phyloP scores from a whole-genome alignment of 2,888 invertebrate species.

The Epinotia ramella region DNA sequence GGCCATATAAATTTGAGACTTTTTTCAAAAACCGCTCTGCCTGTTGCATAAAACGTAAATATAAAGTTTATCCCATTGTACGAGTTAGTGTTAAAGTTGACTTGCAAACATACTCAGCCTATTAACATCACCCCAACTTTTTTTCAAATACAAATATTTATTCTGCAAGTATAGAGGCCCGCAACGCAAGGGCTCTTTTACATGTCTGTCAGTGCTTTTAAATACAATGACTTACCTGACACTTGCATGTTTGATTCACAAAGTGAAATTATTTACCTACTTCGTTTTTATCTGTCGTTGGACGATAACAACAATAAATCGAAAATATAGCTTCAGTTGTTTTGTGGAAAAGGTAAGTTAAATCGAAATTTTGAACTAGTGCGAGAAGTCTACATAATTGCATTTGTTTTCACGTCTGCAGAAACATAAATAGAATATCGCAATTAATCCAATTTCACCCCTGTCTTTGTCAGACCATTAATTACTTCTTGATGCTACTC shows the following conservation, averaged over 20 bases:
- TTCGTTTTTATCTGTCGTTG: no score
- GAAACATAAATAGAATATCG: constrained; percentile 70
- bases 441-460: constrained; percentile 82
- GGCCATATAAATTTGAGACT: constrained; percentile 67
- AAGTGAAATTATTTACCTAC: no score
- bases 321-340: not conserved
- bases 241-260: no score
- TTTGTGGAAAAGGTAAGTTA: not conserved
- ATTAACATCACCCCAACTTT: not conserved
- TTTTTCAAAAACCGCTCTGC: constrained; percentile 64
- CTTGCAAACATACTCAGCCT: not conserved
- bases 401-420: not conserved
- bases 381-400: not conserved
- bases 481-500: constrained; percentile 72
- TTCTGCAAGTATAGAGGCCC: no score
- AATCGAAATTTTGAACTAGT: no score
- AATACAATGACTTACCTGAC: no score
- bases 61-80: constrained; percentile 23
- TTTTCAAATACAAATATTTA: no score
- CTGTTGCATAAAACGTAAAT: constrained; percentile 40
- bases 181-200: no score
- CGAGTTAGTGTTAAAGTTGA: constrained; percentile 17
- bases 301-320: not conserved
- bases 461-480: constrained; percentile 75
- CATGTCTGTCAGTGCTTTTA: no score